phyloP scores from a whole-genome alignment of 1,140 invertebrate genomes.

The Pseudomyrmex gracilis region DNA sequence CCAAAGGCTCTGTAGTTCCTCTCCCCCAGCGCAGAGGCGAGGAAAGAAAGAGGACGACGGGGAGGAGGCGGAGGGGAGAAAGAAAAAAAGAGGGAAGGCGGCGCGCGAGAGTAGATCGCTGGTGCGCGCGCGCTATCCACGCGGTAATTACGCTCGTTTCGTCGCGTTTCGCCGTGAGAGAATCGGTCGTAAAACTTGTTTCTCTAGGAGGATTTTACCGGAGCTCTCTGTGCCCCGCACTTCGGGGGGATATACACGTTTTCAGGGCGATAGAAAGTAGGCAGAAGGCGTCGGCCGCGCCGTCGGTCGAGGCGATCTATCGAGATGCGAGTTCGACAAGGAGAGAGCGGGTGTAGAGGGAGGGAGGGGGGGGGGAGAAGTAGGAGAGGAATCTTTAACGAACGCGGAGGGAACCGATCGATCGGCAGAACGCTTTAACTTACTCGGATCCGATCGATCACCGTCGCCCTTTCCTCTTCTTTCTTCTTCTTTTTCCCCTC shows the following conservation, averaged over 20 bases:
- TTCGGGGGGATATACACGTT: slow-evolving; percentile 44
- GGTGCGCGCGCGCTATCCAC: slow-evolving; percentile 39
- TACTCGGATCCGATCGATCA: slow-evolving; percentile 47
- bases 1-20: background rate
- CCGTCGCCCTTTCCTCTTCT: slow-evolving; percentile 5
- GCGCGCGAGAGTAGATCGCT: slow-evolving; percentile 42
- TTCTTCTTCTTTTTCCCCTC: background rate
- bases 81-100: background rate
- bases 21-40: background rate
- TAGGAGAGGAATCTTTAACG: slow-evolving; percentile 34
- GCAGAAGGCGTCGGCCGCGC: slow-evolving; percentile 59
- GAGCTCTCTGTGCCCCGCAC: slow-evolving; percentile 47
- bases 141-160: slow-evolving; percentile 72
- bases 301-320: slow-evolving; percentile 59
- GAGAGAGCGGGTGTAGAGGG: too few relatives aligned
- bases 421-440: slow-evolving; percentile 43
- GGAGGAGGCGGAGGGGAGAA: too few relatives aligned
- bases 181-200: slow-evolving; percentile 72
- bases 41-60: slow-evolving; percentile 16
- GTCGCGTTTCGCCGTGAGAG: slow-evolving; percentile 67
- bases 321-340: slow-evolving; percentile 21
- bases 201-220: slow-evolving; percentile 66
- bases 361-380: slow-evolving; percentile 9
- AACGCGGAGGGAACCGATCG: slow-evolving; percentile 65
- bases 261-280: slow-evolving; percentile 70